Evolutionary conservation across 2,797 vertebrate genomes (phyloP), one percentile per base, ranked within the genome.

Genomic region (Periparus ater): DNA sequence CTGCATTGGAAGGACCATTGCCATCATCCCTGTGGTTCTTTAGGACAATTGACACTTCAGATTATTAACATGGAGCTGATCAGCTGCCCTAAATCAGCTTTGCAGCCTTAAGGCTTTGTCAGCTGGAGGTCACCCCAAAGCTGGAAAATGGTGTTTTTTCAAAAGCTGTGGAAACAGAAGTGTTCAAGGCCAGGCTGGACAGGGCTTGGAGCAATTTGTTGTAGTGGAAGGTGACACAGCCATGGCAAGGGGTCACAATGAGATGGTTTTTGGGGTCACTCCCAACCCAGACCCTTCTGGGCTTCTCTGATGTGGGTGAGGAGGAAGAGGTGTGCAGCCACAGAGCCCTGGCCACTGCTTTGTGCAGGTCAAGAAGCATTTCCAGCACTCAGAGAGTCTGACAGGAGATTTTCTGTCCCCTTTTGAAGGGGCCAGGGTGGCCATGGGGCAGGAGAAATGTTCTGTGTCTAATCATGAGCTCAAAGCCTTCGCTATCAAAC

Each of bases 401-500:
- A 5, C 72, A 76, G 6, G 65, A 92, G 45, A 54, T 85, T 58
- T 83, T 26, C 66, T 70, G 16, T 44, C 27, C 20, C 2, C 16
- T 42, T 61, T 9, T 13, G 57, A 25, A 47, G 53, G 67, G 81
- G 67, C 27, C 55, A 53, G 68, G 79, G 40, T 91, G 95, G 81
- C 96, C 34, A 11, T 91, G 96, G 97, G 95, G 96, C 97, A 96
- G 95, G 89, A 81, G 81, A 83, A 91, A 93, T 6, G 92, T 9
- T 17, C 95, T 79, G 89, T 93, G 95, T 94, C 95, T 91, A 79
- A 93, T 92, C 89, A 40, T 1, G 38, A 38, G 78, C 93, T 92
- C 92, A 81, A 88, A 97, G 92, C 84, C 95, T 91, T 93, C 10
- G 1, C 95, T 55, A 67, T 89, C 97, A 95, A 94, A 82, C 96